Evolutionary conservation across 2,888 invertebrate genomes (phyloP).

Genomic region (Agrotis ipsilon): DNA sequence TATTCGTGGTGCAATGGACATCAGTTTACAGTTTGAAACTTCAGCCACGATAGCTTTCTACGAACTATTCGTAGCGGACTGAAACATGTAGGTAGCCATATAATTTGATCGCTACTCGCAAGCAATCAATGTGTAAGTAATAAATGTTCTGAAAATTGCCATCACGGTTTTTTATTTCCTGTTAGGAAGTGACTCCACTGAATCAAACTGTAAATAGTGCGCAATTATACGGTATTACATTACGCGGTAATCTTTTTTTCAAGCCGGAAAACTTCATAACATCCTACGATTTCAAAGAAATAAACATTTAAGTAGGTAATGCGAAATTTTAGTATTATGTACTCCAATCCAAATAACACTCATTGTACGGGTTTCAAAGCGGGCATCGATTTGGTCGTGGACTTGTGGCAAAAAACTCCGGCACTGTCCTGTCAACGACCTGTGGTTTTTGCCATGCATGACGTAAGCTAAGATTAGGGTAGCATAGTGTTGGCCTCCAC

Average conservation of each 20-base stretch:
- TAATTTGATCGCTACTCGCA: constrained; percentile 6
- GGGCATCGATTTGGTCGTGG: constrained; percentile 33
- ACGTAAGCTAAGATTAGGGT: constrained; percentile 67
- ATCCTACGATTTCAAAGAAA: constrained; percentile 54
- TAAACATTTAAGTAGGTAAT: constrained; percentile 12
- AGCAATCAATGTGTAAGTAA: constrained; percentile 42
- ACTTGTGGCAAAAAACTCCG: constrained; percentile 57
- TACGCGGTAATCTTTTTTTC: constrained; percentile 41
- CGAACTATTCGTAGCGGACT: constrained; percentile 25
- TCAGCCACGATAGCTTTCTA: constrained; percentile 56
- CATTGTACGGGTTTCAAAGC: constrained; percentile 31
- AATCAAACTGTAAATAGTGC: constrained; percentile 30
- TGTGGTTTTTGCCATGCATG: constrained; percentile 68
- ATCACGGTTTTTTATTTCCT: constrained; percentile 50
- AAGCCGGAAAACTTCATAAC: constrained; percentile 44
- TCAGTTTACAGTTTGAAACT: constrained; percentile 49
- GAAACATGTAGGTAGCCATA: constrained; percentile 9
- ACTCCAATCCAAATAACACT: constrained; percentile 26
- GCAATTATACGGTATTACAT: constrained; percentile 54
- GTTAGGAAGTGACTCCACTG: constrained; percentile 50
- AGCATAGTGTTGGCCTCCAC: constrained; percentile 18
- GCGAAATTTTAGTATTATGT: constrained; percentile 6
- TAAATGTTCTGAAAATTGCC: constrained; percentile 39
- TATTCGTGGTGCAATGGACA: constrained; percentile 48
- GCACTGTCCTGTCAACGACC: constrained; percentile 72